A percentile compares a stretch with the other conserved stretches of the same genome.
Evolutionary conservation across 2,113 vertebrate species (phyloP).

Genomic region (Micromys minutus): DNA sequence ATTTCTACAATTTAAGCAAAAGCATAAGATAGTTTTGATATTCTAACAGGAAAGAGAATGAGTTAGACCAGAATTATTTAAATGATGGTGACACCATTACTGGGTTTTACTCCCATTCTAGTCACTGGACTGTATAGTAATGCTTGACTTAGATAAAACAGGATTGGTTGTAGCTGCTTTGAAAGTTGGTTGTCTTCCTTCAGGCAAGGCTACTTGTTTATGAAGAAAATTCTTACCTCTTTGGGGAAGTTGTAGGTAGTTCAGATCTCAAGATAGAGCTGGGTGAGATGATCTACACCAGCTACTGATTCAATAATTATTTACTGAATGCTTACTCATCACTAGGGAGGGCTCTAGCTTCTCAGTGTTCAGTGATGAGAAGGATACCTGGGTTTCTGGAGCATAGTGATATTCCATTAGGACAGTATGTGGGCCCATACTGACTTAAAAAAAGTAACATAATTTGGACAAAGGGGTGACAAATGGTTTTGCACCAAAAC

Average conservation of each 20-base stretch:
- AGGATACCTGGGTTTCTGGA: background rate
- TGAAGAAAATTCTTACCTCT: background rate
- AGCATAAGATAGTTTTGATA: background rate
- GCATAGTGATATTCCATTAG: background rate
- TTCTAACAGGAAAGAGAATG: background rate
- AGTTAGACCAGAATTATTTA: slow-evolving; percentile 18
- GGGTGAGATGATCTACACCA: background rate
- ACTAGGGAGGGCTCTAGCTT: background rate
- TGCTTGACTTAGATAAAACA: slow-evolving; percentile 21
- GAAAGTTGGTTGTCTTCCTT: background rate
- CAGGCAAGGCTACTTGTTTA: slow-evolving; percentile 33
- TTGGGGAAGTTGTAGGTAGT: background rate
- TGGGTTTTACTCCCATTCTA: slow-evolving; percentile 38
- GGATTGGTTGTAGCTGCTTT: slow-evolving; percentile 10
- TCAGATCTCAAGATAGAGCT: background rate
- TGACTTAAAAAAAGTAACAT: background rate
- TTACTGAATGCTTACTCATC: background rate
- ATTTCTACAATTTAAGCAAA: background rate
- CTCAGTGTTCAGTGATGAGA: background rate
- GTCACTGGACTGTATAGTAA: background rate
- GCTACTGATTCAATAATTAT: background rate
- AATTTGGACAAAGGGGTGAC: background rate
- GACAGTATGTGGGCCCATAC: background rate
- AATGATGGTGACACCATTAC: background rate
- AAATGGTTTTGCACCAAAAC: background rate